Base-by-base conservation (phyloP, 2,113 vertebrate genomes). In the Nanorana parkeri region DNA sequence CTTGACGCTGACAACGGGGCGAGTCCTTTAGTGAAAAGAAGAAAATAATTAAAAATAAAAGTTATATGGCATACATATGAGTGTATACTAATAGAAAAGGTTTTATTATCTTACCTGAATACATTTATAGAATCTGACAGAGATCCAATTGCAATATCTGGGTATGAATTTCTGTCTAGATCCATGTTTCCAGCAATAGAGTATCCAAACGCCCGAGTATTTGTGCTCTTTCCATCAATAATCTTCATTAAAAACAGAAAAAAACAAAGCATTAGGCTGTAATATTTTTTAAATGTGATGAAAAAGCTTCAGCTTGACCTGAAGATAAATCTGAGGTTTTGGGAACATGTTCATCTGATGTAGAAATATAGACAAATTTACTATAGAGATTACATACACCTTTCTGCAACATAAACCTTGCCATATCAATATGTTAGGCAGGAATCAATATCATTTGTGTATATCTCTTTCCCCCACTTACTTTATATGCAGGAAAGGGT, bases 141-240 rank as follows among this genome's bases (percentile, higher is more conserved):
- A 24, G 97, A 99, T 21, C 98, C 98, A 55, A 99, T 92, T 69
- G 96, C 98, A 85, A 99, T 84, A 77, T 99, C 98, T 60, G 98
- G 97, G 83, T 99, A 99, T 19, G 90, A 92, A 89, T 99, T 99
- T 76, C 87, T 86, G 84, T 99, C 98, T 86, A 99, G 86, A 87
- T 99, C 98, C 96, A 99, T 96, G 87, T 96, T 96, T 77, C 97
- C 98, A 77, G 96, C 95, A 89, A 99, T 89, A 69, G 97, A 99
- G 87, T 99, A 99, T 71, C 98, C 98, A 89, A 99, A 99, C 61
- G 92, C 93, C 32, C 1, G 86, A 7, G 93, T 88, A 51, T 88
- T 89, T 81, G 92, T 87, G 47, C 92, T 84, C 81, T 87, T 92
- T 19, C 95, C 96, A 84, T 95, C 92, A 13, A 99, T 95, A 87